These are phyloP conservation scores for Orthonevra nobilis DNA, from an alignment of 2,888 invertebrate species.

Conservation along the genomic window DNA sequence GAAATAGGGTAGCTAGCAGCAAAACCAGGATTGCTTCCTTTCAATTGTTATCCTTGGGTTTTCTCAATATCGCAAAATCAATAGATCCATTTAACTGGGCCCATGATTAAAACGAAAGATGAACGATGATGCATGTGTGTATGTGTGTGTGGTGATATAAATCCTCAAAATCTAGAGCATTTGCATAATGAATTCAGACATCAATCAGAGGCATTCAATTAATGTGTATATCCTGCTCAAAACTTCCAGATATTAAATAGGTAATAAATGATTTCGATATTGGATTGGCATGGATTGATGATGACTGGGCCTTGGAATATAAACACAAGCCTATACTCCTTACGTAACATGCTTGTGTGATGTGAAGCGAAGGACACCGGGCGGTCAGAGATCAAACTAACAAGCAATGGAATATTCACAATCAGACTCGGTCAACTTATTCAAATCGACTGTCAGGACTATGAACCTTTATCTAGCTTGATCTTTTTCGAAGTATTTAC, in stretches of 20 bases:
- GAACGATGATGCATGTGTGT: constrained; percentile 5
- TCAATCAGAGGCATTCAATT: constrained; percentile 65
- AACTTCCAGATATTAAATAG: constrained; percentile 53
- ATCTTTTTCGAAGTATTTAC: no score
- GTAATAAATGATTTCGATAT: constrained; percentile 48
- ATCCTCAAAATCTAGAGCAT: constrained; percentile 57
- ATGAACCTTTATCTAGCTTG: no score
- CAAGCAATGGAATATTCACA: constrained; percentile 2
- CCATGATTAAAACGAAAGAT: constrained; percentile 38
- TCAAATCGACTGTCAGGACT: background rate
- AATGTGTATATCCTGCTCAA: constrained; percentile 55
- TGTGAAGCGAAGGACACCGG: no score
- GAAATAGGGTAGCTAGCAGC: constrained; percentile 2
- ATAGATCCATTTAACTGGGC: constrained; percentile 18
- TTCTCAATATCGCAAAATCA: constrained; percentile 59
- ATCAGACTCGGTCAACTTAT: constrained; percentile 8
- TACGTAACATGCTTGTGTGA: no score
- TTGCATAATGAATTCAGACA: constrained; percentile 64
- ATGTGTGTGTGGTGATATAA: constrained; percentile 43
- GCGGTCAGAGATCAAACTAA: constrained; percentile 23
- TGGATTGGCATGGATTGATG: constrained; percentile 39
- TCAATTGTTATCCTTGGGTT: constrained; percentile 18
- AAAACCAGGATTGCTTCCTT: constrained; percentile 42
- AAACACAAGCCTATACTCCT: no score
- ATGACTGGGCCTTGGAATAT: background rate